Evolutionary conservation across 2,888 invertebrate species (phyloP).

Genomic region (Rhorus exstirpatorius): DNA sequence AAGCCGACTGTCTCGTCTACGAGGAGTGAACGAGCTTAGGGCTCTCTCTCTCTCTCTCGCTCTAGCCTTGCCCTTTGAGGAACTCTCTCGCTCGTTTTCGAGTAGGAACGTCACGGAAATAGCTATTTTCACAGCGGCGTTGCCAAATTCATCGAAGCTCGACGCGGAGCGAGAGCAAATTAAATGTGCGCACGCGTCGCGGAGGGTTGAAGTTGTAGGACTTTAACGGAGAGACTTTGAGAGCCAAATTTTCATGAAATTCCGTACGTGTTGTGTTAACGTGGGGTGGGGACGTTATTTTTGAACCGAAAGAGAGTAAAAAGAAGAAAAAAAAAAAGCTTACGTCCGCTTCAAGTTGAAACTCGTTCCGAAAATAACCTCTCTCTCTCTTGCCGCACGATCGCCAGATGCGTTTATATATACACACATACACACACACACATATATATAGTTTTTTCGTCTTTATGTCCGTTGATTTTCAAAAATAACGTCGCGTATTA

Average conservation of each 20-base stretch:
- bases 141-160: constrained; percentile 52
- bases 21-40: constrained; percentile 70
- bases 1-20: constrained; percentile 77
- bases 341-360: no score
- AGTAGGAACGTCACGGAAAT: constrained; percentile 55
- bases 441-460: no score
- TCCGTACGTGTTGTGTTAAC: no score
- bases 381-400: constrained; percentile 7
- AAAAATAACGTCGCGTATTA: neutral
- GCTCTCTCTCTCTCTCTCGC: constrained; percentile 22
- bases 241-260: neutral
- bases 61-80: constrained; percentile 85
- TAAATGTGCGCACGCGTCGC: neutral
- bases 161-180: neutral
- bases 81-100: constrained; percentile 65
- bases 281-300: no score
- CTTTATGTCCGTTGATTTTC: neutral
- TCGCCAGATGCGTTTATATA: neutral
- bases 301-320: neutral
- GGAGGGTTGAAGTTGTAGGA: no score
- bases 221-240: neutral
- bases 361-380: constrained; percentile 28
- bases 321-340: constrained; percentile 3
- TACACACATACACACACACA: no score
- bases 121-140: constrained; percentile 43